Base-by-base conservation (phyloP, 2,888 invertebrate genomes). In the Chrysolina americana region DNA sequence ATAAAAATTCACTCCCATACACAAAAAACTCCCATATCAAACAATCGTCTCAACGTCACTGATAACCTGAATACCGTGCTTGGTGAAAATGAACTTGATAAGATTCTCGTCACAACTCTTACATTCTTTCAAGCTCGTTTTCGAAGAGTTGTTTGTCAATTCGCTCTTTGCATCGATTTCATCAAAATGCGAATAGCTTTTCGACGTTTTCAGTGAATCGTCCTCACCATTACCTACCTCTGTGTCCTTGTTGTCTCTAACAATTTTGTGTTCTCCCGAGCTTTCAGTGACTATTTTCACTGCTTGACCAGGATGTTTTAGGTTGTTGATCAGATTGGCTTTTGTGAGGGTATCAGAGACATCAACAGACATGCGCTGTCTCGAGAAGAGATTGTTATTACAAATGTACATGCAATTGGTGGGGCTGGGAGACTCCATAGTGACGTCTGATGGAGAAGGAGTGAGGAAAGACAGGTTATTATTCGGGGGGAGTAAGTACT, bases 41-140 rank as follows among this genome's bases (percentile, higher is more conserved):
- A 93, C 93, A 65, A 93, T 93, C 76, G 94, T 94, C 85, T 95
- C 94, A 17, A 93, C 93, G 83, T 94, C 94, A 82, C 94, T 94
- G 63, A 94, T 94, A 68, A 94, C 93, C 87, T 94, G 93, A 80
- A 94, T 94, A 1, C 94, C 94, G 84, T 94, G 94, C 85, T 94
- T 93, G 2, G 94, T 94, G 80, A 94, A 89, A 82, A 94, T 93
- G 88, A 94, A 91, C 83, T 93, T 91, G 10, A 94, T 93, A 56
- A 93, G 82, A 83, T 88, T 88, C 75, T 88, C 88, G 78, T 88
- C 88, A 74, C 87, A 86, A 81, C 86, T 87, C 76, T 88, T 87
- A 44, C 90, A 85, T 79, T 91, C 91, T 80, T 90, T 89, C 8
- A 91, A 89, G 81, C 90, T 90, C 56, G 82, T 81, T 75, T 84